Evolutionary conservation across 2,888 invertebrate genomes (phyloP), one percentile per base, ranked within the genome.

Genomic region (Pyrrhia umbra): DNA sequence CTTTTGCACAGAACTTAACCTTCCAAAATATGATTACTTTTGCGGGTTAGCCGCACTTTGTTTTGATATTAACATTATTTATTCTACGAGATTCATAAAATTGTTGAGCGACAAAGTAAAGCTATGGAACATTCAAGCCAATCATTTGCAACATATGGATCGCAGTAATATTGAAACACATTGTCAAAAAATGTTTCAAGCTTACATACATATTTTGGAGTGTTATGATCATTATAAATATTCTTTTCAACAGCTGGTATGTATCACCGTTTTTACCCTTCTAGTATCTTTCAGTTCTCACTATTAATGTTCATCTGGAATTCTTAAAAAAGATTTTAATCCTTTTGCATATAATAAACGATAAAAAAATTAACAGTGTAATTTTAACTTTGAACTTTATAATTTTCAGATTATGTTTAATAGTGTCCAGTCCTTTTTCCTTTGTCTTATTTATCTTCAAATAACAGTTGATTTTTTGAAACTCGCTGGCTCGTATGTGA

Each of bases 61-160:
- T 10, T 52, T 27, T 49, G 61, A 66, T 9, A 15, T 52, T 6
- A 66, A 61, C 27, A 10, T 66, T 2, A 8, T 66, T 13, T 57
- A 66, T 10, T 40, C 57, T 3, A 21, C 37, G 0, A 34, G 61
- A 9, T 30, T 56, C 1, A 57, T 66, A 4, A 18, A 42, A 0
- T 0, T 52, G 34, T 43, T 66, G 6, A 47, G 30, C 13, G 23
- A 52, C 40, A 66, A 56, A 52, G 34, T 60, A 6, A 6, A 18
- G 10, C 13, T 61, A 18, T 68, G 67, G 67, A 62, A 55, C 25
- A 27, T 10, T 47, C 9, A 30, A 34, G 18, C 25, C 16, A 9
- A 42, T 18, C 13, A 20, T 3, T 42, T 42, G 4, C 10, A 5
- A 0, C 18, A 40, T 16, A 10, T 20, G 42, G 13, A 42, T 21